phyloP scores from a whole-genome alignment of 2,113 vertebrate genomes.

The Tyrannus savana region DNA sequence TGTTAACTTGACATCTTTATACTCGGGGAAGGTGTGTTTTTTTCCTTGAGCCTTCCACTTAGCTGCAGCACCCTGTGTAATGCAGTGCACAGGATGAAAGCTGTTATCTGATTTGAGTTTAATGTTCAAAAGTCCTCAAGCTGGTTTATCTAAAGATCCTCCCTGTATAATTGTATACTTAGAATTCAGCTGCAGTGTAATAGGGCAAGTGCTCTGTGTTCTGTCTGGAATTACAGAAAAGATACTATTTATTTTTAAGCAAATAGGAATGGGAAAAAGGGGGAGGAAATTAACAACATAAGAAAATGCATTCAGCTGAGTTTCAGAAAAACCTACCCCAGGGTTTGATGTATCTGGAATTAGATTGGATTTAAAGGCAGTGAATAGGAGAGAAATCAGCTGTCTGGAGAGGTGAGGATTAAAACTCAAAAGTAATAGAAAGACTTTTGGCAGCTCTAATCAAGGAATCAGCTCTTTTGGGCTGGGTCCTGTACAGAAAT shows the following conservation, averaged over 20 bases:
- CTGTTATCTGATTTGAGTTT: constrained; percentile 75
- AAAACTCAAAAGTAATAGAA: constrained; percentile 38
- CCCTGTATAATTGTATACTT: constrained; percentile 74
- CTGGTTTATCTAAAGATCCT: constrained; percentile 75
- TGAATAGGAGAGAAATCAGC: constrained; percentile 2
- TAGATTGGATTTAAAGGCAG: constrained; percentile 37
- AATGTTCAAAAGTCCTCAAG: constrained; percentile 75
- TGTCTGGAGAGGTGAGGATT: constrained; percentile 42
- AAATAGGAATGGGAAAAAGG: constrained; percentile 7
- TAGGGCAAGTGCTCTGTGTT: constrained; percentile 51
- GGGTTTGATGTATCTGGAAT: constrained; percentile 31
- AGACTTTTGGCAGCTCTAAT: constrained; percentile 27
- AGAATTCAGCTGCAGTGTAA: constrained; percentile 72
- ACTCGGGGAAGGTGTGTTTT: constrained; percentile 7
- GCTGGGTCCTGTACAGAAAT: neutral
- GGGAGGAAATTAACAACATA: neutral
- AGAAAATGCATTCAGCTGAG: constrained; percentile 43
- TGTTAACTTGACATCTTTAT: constrained; percentile 67
- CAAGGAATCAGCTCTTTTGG: constrained; percentile 33
- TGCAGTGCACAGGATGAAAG: constrained; percentile 70
- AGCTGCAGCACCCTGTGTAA: constrained; percentile 52
- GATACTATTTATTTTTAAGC: constrained; percentile 73
- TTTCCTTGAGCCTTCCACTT: constrained; percentile 69
- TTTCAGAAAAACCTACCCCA: constrained; percentile 41
- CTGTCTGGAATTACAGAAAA: constrained; percentile 69